Conservation (phyloP, 1,140 invertebrate species). For the Trachymyrmex septentrionalis region DNA sequence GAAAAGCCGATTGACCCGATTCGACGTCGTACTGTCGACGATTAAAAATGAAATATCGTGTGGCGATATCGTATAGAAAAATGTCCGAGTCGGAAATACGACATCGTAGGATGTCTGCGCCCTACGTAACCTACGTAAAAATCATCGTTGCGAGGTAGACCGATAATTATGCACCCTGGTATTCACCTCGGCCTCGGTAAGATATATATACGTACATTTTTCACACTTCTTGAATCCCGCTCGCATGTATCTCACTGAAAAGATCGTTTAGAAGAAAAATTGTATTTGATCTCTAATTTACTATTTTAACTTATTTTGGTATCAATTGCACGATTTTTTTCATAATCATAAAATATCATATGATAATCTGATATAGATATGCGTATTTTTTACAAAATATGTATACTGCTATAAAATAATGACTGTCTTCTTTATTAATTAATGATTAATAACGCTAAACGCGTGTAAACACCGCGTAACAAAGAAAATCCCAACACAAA, state of each 20-base stretch:
- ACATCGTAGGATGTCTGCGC: conserved; percentile 35
- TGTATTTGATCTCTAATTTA: conserved; percentile 4
- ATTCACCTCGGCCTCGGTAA: neutral
- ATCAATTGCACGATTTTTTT: neutral
- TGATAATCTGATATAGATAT: neutral
- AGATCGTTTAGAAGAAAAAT: conserved; percentile 6
- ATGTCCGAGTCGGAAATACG: conserved; percentile 56
- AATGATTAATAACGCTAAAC: neutral
- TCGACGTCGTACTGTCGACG: conserved; percentile 58
- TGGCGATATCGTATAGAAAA: conserved; percentile 60
- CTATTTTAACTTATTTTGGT: neutral
- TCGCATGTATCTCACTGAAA: neutral
- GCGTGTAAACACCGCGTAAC: too few relatives aligned
- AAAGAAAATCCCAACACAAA: neutral
- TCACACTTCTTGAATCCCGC: conserved; percentile 17
- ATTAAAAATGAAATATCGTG: conserved; percentile 64
- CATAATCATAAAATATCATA: neutral
- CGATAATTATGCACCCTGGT: conserved; percentile 35
- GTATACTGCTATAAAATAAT: neutral
- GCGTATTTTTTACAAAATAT: neutral
- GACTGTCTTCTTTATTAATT: neutral
- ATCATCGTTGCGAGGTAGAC: conserved; percentile 21
- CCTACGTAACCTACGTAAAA: conserved; percentile 29
- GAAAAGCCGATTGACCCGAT: conserved; percentile 65
- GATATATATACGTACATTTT: conserved; percentile 22